A percentile compares a stretch with the other conserved stretches of the same genome.
These are phyloP conservation scores for Meleagris gallopavo DNA, from an alignment of 2,113 vertebrate species.

Conservation along the genomic window DNA sequence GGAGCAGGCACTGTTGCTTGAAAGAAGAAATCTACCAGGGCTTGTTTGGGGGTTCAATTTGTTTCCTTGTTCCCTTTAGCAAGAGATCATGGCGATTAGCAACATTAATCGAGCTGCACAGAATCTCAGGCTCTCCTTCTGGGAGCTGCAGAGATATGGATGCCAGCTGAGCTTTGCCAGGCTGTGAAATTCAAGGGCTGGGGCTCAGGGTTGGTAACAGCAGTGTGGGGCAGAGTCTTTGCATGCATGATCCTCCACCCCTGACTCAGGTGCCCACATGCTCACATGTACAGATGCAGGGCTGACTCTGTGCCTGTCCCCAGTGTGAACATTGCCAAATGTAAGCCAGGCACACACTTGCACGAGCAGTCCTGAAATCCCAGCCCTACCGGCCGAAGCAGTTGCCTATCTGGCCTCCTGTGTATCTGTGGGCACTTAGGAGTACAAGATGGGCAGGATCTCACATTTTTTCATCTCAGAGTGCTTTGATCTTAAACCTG, in stretches of 20 bases:
- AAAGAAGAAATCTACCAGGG: slow-evolving; percentile 4
- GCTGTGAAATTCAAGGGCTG: background rate
- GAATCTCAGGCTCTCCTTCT: background rate
- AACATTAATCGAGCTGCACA: slow-evolving; percentile 28
- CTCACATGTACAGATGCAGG: background rate
- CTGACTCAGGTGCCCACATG: accelerated
- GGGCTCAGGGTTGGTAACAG: background rate
- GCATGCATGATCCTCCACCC: background rate
- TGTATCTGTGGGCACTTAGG: background rate
- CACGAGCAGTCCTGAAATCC: background rate
- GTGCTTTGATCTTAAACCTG: background rate
- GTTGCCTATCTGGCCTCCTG: background rate
- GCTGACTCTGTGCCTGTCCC: background rate
- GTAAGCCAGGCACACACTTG: accelerated
- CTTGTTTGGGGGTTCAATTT: slow-evolving; percentile 2
- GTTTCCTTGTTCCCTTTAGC: background rate
- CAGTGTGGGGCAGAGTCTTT: accelerated
- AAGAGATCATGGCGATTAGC: slow-evolving; percentile 15
- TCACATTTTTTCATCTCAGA: background rate
- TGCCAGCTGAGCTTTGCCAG: background rate
- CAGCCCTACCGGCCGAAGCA: background rate
- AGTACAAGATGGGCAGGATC: background rate
- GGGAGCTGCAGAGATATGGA: background rate
- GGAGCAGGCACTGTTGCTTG: background rate
- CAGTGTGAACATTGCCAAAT: background rate